Percentiles rank a stretch among this genome's conserved stretches.
Conservation (phyloP, 2,888 invertebrate genomes). For the Brenthis daphne region DNA sequence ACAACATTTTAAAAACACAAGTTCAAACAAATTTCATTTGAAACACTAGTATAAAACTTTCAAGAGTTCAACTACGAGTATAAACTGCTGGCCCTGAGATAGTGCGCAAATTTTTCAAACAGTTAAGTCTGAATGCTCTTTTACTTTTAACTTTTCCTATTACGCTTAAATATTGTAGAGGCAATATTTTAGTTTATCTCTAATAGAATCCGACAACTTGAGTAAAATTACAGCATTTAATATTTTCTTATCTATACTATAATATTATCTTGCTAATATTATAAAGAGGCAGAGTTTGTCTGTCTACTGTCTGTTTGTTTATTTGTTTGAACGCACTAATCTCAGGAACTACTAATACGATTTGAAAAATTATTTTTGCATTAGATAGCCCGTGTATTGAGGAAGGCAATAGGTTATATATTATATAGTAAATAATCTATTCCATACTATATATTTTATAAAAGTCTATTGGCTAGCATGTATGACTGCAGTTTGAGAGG, state of each 20-base stretch:
- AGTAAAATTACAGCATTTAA: neutral
- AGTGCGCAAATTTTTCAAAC: constrained; percentile 40
- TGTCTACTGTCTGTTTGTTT: too few relatives aligned
- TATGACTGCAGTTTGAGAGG: neutral
- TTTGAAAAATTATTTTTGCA: too few relatives aligned
- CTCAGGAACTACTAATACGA: too few relatives aligned
- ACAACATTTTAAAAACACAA: constrained; percentile 10
- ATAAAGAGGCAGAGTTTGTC: too few relatives aligned
- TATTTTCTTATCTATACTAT: neutral
- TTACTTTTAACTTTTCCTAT: constrained; percentile 30
- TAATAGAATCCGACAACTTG: constrained; percentile 17
- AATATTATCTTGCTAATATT: neutral
- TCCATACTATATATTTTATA: too few relatives aligned
- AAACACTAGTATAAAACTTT: constrained; percentile 35
- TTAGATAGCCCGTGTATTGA: too few relatives aligned
- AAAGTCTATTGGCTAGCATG: too few relatives aligned
- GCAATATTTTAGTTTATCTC: constrained; percentile 11
- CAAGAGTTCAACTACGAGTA: constrained; percentile 32
- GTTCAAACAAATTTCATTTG: constrained; percentile 28
- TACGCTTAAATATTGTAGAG: constrained; percentile 19
- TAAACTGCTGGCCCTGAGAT: constrained; percentile 36
- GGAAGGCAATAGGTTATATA: too few relatives aligned
- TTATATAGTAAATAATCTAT: too few relatives aligned
- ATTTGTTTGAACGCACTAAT: too few relatives aligned
- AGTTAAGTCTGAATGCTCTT: constrained; percentile 31